These are phyloP conservation scores for Epinephelus awoara DNA, from an alignment of 2,797 vertebrate genomes.

Conservation along the genomic window DNA sequence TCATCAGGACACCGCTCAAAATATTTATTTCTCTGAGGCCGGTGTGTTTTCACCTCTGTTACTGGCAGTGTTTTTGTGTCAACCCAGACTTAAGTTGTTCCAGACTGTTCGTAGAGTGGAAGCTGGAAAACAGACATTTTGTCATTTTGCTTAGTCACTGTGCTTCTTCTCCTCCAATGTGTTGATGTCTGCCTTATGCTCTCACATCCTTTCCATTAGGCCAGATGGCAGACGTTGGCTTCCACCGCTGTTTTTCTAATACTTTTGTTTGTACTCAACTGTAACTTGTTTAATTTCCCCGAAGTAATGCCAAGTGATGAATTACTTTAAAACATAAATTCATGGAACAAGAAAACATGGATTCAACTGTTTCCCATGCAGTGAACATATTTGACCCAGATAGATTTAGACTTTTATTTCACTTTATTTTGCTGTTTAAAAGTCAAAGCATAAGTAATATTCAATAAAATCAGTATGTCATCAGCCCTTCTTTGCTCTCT, in stretches of 20 bases:
- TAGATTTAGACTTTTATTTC: neutral
- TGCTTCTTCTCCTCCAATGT: slow-evolving; percentile 28
- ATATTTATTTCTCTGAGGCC: slow-evolving; percentile 59
- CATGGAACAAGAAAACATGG: neutral
- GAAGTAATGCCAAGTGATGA: slow-evolving; percentile 1
- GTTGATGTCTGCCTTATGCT: slow-evolving; percentile 62
- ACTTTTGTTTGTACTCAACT: slow-evolving; percentile 28
- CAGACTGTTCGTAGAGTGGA: slow-evolving; percentile 45
- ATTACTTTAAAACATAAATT: slow-evolving; percentile 1
- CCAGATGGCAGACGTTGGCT: slow-evolving; percentile 63
- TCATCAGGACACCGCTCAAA: slow-evolving; percentile 37
- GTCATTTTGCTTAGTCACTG: slow-evolving; percentile 62
- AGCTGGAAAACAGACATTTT: slow-evolving; percentile 64
- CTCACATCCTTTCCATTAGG: slow-evolving; percentile 66
- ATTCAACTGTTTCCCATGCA: neutral
- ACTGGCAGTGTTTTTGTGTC: slow-evolving; percentile 39
- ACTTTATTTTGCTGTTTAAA: neutral
- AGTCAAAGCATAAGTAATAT: neutral
- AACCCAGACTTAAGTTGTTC: slow-evolving; percentile 48
- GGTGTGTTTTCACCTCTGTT: slow-evolving; percentile 52
- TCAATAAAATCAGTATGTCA: neutral
- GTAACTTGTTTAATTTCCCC: slow-evolving; percentile 21
- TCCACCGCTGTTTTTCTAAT: slow-evolving; percentile 45
- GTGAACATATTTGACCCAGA: neutral
- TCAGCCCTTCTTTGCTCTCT: neutral